Evolutionary conservation across 2,797 vertebrate species (phyloP), one percentile per base, ranked within the genome.

Genomic region (Lagocephalus sceleratus): DNA sequence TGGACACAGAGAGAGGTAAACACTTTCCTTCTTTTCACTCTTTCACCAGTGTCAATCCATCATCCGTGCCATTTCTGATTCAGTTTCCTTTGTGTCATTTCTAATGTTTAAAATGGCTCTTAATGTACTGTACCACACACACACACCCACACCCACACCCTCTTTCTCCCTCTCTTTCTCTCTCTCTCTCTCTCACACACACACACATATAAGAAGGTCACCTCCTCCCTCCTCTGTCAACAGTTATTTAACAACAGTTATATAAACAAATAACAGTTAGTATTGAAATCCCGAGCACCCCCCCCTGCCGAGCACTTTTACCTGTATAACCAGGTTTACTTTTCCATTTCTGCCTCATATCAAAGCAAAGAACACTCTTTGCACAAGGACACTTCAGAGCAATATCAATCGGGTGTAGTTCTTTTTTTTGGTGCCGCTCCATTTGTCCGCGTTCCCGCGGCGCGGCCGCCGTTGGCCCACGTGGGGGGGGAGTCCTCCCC

Each of bases 1-100:
- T 59, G 88, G 88, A 86, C 57, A 25, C 87, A 90, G 87, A 87
- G 88, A 90, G 81, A 89, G 88, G 87, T 89, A 89, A 87, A 83
- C 63, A n/a, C 68, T 64, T 76, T 79, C 73, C 57, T 58, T 54
- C 17, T 21, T 44, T 69, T 44, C 20, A 60, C 62, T 20, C 45
- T 54, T 58, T 55, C 23, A 7, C 56, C 49, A 47, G 44, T 14
- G 17, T 44, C 57, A 44, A 64, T 70, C 67, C 15, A 35, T 35
- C 32, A 35, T 10, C 12, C 26, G 11, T 35, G 32, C 14, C 12
- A 3, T 35, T 79, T 76, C 68, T 73, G 77, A 55, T 84, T 85
- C 82, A 52, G 81, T 87, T 85, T 88, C 81, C 81, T 85, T 66
- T 21, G 32, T 4, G 17, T 73, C 53, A 11, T 60, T 47, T 55